phyloP scores from a whole-genome alignment of 2,797 vertebrate species.

The Chromis chromis region DNA sequence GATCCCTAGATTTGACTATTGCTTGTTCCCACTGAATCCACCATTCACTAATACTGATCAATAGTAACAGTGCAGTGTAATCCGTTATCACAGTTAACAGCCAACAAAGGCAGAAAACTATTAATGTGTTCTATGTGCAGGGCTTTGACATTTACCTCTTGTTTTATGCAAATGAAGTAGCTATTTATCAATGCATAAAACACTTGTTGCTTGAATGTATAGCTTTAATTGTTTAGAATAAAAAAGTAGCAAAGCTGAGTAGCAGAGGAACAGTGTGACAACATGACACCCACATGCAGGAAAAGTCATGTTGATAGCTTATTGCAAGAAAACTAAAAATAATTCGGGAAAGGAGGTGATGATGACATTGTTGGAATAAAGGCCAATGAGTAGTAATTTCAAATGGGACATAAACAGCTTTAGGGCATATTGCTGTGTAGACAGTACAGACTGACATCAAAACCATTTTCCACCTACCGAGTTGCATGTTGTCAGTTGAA shows the following conservation, averaged over 20 bases:
- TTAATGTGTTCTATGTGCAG: neutral
- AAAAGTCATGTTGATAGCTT: neutral
- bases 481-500: constrained; percentile 15
- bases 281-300: constrained; percentile 20
- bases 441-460: constrained; percentile 2
- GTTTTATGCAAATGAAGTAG: neutral
- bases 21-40: constrained; percentile 44
- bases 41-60: constrained; percentile 50
- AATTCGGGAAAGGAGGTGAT: neutral
- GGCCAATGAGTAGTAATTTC: neutral
- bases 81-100: constrained; percentile 9
- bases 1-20: constrained; percentile 35
- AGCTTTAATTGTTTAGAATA: neutral
- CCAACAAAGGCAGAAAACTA: neutral
- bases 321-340: neutral
- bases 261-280: neutral
- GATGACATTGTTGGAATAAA: neutral
- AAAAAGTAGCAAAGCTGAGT: neutral
- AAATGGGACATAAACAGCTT: constrained; percentile 12
- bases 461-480: neutral
- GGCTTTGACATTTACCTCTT: too few species aligned
- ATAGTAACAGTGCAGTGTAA: constrained; percentile 13
- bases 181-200: neutral
- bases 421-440: neutral
- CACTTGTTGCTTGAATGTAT: neutral